These are phyloP conservation scores for Sinopyrophorus schimmeli DNA, from an alignment of 2,888 invertebrate genomes.

Conservation along the genomic window DNA sequence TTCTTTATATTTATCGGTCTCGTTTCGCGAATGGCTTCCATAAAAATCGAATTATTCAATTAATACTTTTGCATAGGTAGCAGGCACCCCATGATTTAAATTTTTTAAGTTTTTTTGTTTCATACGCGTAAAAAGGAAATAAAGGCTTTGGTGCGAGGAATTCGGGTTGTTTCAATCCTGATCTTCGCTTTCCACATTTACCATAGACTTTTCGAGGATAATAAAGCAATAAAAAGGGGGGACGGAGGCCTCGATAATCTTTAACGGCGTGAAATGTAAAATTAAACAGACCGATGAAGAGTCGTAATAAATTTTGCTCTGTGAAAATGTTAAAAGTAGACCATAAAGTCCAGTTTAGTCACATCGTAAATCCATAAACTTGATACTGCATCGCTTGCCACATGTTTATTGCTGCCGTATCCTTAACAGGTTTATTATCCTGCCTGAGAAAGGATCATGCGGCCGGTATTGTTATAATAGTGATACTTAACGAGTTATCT, in stretches of 20 bases:
- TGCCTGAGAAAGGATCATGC: slow-evolving; percentile 20
- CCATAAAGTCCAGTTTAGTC: slow-evolving; percentile 29
- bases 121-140: too few species aligned
- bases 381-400: slow-evolving; percentile 26
- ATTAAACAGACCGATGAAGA: slow-evolving; percentile 14
- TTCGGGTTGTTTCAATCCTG: too few species aligned
- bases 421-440: slow-evolving; percentile 29
- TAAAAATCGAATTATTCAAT: too few species aligned
- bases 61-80: too few species aligned
- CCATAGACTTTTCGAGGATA: too few species aligned
- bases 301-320: slow-evolving; percentile 22
- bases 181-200: too few species aligned
- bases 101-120: too few species aligned
- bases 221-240: slow-evolving; percentile 14
- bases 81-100: too few species aligned
- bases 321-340: slow-evolving; percentile 27
- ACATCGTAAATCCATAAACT: slow-evolving; percentile 31
- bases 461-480: slow-evolving; percentile 12
- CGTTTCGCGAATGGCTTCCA: too few species aligned
- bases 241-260: slow-evolving; percentile 9
- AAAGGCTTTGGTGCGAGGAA: too few species aligned
- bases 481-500: too few species aligned
- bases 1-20: too few species aligned
- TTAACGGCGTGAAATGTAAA: slow-evolving; percentile 16
- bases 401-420: slow-evolving; percentile 28